Evolutionary conservation across 2,797 vertebrate species (phyloP).

Genomic region (Lepilemur ruficaudatus): DNA sequence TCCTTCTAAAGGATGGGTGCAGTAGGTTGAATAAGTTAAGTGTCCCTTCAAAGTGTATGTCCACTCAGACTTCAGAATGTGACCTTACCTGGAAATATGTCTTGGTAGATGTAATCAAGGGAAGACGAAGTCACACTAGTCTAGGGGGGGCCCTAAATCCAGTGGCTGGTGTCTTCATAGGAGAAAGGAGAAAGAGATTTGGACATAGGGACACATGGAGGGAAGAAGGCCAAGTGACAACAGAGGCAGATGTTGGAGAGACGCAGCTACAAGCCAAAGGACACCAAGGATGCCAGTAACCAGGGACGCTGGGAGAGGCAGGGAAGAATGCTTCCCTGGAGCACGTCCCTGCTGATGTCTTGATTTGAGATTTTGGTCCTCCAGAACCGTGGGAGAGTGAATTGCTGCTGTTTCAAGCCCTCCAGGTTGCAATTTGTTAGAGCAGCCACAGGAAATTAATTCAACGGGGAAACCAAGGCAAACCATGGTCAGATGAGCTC

Average conservation of each 20-base stretch:
- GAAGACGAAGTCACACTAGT: not conserved
- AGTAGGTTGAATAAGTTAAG: not conserved
- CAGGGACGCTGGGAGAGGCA: not conserved
- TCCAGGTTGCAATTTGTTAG: not conserved
- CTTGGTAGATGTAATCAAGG: not conserved
- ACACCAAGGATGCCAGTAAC: rapidly evolving
- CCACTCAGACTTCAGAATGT: not conserved
- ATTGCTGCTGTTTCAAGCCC: not conserved
- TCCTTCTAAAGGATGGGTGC: not conserved
- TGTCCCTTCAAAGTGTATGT: not conserved
- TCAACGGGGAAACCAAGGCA: not conserved
- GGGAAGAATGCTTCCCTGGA: not conserved
- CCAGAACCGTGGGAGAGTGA: not conserved
- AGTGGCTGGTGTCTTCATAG: not conserved
- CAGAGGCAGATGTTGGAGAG: not conserved
- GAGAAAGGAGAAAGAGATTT: not conserved
- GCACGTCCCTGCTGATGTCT: rapidly evolving
- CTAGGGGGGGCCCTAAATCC: not conserved
- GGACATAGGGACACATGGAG: not conserved
- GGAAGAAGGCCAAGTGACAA: rapidly evolving
- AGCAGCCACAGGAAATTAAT: not conserved
- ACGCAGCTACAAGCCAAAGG: rapidly evolving
- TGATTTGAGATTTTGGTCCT: not conserved
- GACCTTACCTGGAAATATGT: not conserved
- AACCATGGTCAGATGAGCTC: rapidly evolving